Evolutionary conservation across 2,888 invertebrate genomes (phyloP).

Genomic region (Temnothorax ravouxi): DNA sequence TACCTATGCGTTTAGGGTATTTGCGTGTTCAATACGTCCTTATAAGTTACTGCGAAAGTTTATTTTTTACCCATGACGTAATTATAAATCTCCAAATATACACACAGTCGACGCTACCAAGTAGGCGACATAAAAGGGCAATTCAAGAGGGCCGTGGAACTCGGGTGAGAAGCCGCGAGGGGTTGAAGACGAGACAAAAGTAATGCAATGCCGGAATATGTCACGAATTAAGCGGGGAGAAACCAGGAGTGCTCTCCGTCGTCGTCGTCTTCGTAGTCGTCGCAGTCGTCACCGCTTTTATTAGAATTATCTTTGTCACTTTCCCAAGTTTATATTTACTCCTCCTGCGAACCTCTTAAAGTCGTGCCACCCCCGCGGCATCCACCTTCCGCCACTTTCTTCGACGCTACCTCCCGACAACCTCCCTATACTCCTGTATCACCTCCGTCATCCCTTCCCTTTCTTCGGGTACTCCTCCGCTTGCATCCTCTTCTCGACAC

Average conservation of each 20-base stretch:
- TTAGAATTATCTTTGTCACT: constrained; percentile 87
- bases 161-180: constrained; percentile 67
- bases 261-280: constrained; percentile 75
- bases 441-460: constrained; percentile 60
- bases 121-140: constrained; percentile 73
- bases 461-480: constrained; percentile 53
- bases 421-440: constrained; percentile 70
- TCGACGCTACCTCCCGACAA: constrained; percentile 69
- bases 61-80: constrained; percentile 19
- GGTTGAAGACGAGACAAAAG: constrained; percentile 76
- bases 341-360: constrained; percentile 85
- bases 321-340: constrained; percentile 86
- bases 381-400: constrained; percentile 71
- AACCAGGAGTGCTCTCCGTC: constrained; percentile 82
- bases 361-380: constrained; percentile 75
- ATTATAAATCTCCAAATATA: constrained; percentile 50
- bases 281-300: constrained; percentile 85
- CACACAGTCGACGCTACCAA: constrained; percentile 59
- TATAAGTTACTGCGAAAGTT: background rate
- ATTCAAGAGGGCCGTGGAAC: constrained; percentile 66
- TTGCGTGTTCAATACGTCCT: background rate
- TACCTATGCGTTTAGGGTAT: no score
- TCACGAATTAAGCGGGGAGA: constrained; percentile 86
- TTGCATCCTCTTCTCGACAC: constrained; percentile 39
- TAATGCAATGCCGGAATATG: constrained; percentile 85